Evolutionary conservation across 1,140 invertebrate species (phyloP).

Genomic region (Drosophila simulans): DNA sequence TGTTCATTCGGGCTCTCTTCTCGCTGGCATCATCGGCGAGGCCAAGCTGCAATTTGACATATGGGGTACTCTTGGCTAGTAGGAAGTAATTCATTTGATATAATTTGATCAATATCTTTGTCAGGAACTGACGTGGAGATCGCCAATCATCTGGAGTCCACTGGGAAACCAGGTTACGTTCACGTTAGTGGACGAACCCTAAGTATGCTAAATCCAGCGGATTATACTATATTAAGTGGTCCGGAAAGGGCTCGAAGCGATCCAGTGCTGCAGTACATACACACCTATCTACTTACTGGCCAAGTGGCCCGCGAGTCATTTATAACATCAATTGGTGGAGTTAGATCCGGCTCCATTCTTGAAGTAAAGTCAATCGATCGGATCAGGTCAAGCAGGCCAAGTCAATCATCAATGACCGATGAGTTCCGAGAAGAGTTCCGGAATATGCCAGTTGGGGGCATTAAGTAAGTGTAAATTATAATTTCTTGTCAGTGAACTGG

Average conservation of each 20-base stretch:
- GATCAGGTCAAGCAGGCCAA: background rate
- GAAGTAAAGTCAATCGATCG: background rate
- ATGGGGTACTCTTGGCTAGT: conserved; percentile 88
- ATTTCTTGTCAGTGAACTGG: background rate
- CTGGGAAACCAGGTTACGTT: conserved; percentile 93
- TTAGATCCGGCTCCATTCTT: background rate
- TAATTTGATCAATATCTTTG: background rate
- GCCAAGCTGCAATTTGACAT: conserved; percentile 98
- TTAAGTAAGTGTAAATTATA: background rate
- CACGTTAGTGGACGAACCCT: conserved; percentile 17
- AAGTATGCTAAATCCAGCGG: background rate
- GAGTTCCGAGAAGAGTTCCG: conserved; percentile 9
- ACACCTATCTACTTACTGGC: conserved; percentile 2
- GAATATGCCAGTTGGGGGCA: conserved; percentile 19
- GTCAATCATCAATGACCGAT: background rate
- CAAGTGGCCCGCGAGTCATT: accelerated
- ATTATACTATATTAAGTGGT: background rate
- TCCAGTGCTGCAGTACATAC: conserved; percentile 3
- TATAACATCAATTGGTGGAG: background rate
- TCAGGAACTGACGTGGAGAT: conserved; percentile 91
- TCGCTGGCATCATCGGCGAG: conserved; percentile 95
- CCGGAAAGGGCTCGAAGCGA: background rate
- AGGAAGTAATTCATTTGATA: no score
- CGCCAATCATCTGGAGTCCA: conserved; percentile 97
- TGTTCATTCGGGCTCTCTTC: conserved; percentile 95